Conservation (phyloP, 1,140 invertebrate genomes). For the Orchestia grillus region DNA sequence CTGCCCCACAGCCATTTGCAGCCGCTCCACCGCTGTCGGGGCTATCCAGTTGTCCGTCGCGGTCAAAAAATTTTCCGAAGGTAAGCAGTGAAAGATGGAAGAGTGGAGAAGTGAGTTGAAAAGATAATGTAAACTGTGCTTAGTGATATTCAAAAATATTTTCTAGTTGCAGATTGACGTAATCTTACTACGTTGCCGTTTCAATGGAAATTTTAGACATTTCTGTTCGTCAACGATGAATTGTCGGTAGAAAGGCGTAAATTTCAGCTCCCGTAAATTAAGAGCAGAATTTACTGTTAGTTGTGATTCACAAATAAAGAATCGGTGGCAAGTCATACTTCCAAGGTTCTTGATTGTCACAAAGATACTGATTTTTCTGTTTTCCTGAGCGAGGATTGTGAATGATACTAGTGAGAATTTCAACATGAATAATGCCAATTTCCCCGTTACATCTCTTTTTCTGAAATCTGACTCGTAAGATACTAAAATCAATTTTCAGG, state of each 20-base stretch:
- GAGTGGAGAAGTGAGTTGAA: neutral
- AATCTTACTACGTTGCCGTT: neutral
- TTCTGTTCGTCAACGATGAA: neutral
- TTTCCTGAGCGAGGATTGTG: too few species aligned
- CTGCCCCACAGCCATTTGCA: neutral
- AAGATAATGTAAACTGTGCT: neutral
- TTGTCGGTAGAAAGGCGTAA: neutral
- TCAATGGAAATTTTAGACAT: neutral
- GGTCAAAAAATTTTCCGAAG: neutral
- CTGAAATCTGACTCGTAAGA: too few species aligned
- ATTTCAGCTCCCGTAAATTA: neutral
- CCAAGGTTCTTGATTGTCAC: neutral
- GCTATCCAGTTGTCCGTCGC: neutral
- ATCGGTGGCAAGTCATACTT: neutral
- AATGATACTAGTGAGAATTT: too few species aligned
- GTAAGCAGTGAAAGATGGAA: neutral
- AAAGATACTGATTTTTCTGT: neutral
- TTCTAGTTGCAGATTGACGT: neutral
- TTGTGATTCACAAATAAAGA: neutral
- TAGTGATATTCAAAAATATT: neutral
- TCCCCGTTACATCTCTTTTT: too few species aligned
- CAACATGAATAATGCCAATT: too few species aligned
- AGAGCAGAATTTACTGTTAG: neutral
- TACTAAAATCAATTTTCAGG: too few species aligned
- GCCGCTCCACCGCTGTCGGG: neutral